Evolutionary conservation across 1,140 invertebrate species (phyloP).

Genomic region (Branchinecta lindahli): DNA sequence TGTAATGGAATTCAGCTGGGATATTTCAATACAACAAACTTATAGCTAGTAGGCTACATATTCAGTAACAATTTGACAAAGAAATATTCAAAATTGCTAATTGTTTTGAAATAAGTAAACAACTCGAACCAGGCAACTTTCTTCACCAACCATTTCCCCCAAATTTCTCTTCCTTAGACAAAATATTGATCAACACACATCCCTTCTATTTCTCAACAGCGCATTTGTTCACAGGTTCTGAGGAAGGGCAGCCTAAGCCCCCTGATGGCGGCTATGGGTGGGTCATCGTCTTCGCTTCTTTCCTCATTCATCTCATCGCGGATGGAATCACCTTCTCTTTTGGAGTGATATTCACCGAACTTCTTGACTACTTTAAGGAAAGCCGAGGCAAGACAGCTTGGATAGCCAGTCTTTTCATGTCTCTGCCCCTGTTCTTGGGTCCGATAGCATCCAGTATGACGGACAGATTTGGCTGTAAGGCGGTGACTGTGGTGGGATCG

Average conservation of each 20-base stretch:
- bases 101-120: too few species aligned
- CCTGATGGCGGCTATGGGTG: slow-evolving; percentile 42
- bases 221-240: background rate
- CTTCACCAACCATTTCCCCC: too few species aligned
- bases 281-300: slow-evolving; percentile 62
- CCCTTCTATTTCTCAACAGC: too few species aligned
- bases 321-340: slow-evolving; percentile 89
- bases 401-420: slow-evolving; percentile 76
- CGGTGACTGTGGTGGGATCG: slow-evolving; percentile 61
- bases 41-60: too few species aligned
- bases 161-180: too few species aligned
- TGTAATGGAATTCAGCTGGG: too few species aligned
- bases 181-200: too few species aligned
- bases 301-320: slow-evolving; percentile 81
- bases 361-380: slow-evolving; percentile 65
- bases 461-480: slow-evolving; percentile 66
- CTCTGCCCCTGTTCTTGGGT: slow-evolving; percentile 71
- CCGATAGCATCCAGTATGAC: slow-evolving; percentile 75
- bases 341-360: slow-evolving; percentile 70
- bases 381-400: slow-evolving; percentile 70
- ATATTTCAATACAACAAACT: too few species aligned
- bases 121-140: too few species aligned
- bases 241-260: slow-evolving; percentile 9
- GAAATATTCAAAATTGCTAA: too few species aligned
- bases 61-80: too few species aligned